Evolutionary conservation across 92 coral and sea anemone genomes (phyloP).

Genomic region (Chrysogorgia sp.): DNA sequence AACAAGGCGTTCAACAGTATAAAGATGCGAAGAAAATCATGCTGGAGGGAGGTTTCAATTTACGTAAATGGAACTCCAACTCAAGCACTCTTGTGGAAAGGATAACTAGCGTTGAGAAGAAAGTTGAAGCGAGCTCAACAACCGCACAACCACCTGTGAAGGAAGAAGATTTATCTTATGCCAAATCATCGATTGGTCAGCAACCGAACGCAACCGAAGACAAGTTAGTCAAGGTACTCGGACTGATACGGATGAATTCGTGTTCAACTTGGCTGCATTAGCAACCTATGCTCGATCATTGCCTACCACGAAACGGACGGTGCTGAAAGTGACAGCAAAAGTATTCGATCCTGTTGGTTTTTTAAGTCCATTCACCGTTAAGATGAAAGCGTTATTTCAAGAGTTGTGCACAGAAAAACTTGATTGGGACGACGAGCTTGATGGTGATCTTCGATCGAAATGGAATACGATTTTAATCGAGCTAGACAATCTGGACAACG

Average conservation of each 20-base stretch:
- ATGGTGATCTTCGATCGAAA: too few species aligned
- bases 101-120: not conserved
- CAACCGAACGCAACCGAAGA: conserved; percentile 20
- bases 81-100: not conserved
- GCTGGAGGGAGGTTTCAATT: conserved; percentile 33
- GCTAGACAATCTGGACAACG: too few species aligned
- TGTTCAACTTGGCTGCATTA: conserved; percentile 41
- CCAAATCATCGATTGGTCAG: conserved; percentile 15
- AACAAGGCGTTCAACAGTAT: conserved; percentile 25
- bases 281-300: conserved; percentile 49
- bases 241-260: conserved; percentile 52
- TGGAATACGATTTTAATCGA: too few species aligned
- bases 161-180: not conserved
- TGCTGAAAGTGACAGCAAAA: not conserved
- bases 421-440: too few species aligned
- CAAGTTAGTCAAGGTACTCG: conserved; percentile 46
- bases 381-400: too few species aligned
- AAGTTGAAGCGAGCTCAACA: not conserved
- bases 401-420: too few species aligned
- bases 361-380: too few species aligned
- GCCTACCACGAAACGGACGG: not conserved
- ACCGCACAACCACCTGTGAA: not conserved
- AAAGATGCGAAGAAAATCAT: conserved; percentile 18
- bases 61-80: conserved; percentile 43
- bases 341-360: too few species aligned